Base-by-base conservation (phyloP, 1,140 invertebrate genomes). In the Drosophila auraria region DNA sequence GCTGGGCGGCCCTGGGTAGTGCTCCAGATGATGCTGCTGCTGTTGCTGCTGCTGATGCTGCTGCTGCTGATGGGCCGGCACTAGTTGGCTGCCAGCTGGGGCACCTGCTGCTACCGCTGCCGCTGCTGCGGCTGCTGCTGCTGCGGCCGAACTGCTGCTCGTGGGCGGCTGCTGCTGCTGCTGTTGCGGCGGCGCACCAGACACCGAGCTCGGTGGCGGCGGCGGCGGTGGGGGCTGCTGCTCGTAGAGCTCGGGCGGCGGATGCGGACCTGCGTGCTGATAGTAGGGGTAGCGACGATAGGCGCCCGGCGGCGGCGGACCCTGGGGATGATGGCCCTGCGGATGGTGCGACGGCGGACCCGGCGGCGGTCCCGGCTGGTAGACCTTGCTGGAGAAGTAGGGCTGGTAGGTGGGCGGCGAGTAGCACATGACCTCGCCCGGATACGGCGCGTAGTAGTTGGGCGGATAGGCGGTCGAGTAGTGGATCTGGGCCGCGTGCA, bases 1-100 rank as follows among this genome's bases (percentile, higher is more conserved):
- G 83, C 95, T 94, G 69, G 95, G 94, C 59, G 95, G 95, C 5
- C 94, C 94, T 17, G 94, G 93, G 80, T 94, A 94, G 54, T 94
- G 92, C 82, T 94, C 94, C 54, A 94, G 84, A 50, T 92, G 81
- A 50, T 81, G 83, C 6, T 57, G 71, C 73, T 81, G 82, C n/a
- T 76, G 83, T 9, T 12, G 79, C 54, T 17, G 53, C 40, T 20
- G 66, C 66, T 15, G 45, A 60, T 27, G 58, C 63, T 75, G 62
- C 70, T 63, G 80, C 53, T 78, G 78, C 61, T 42, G 83, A 58
- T 62, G 81, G 17, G 53, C 77, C 44, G 38, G 83, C 27, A 54
- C 65, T 60, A 54, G 59, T 54, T 49, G 83, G 49, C 25, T 78
- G 62, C 83, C 47, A n/a, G 78, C 23, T 50, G 84, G 58, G 54